A percentile compares a stretch with the other conserved stretches of the same genome.
Conservation (phyloP, 2,797 vertebrate genomes). For the Cyprinodon diabolis region DNA sequence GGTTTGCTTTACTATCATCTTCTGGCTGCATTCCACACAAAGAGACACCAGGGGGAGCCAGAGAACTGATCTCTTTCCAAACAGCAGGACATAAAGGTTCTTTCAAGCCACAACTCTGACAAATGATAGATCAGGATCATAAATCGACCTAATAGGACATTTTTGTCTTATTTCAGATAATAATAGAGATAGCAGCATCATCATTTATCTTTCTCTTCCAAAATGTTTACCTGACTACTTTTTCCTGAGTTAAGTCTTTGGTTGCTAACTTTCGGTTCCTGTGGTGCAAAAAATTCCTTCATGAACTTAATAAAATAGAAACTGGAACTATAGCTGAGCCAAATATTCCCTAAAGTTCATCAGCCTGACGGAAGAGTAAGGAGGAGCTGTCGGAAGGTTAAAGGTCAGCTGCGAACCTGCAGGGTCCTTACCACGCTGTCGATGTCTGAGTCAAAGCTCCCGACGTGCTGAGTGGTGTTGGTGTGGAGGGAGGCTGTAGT, state of each 20-base stretch:
- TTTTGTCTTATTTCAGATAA: neutral
- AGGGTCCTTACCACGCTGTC: constrained; percentile 87
- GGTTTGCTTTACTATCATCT: too few species aligned
- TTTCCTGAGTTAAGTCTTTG: neutral
- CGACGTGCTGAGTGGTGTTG: constrained; percentile 82
- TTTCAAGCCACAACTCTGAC: neutral
- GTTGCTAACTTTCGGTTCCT: neutral
- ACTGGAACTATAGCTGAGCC: neutral
- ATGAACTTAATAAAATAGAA: neutral
- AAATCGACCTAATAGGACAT: neutral
- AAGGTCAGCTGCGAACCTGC: neutral
- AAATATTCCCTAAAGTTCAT: neutral
- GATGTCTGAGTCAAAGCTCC: constrained; percentile 93
- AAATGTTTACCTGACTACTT: too few species aligned
- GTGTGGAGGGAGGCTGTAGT: constrained; percentile 31
- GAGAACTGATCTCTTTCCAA: neutral
- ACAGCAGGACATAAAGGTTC: neutral
- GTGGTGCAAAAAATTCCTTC: neutral
- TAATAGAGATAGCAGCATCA: too few species aligned
- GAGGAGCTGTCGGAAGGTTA: neutral
- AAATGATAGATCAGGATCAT: too few species aligned
- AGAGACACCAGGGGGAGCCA: constrained; percentile 41
- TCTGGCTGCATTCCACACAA: neutral
- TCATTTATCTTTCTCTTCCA: too few species aligned
- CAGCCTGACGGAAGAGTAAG: neutral